Evolutionary conservation across 2,888 invertebrate genomes (phyloP).

Genomic region (Stratiomys singularior): DNA sequence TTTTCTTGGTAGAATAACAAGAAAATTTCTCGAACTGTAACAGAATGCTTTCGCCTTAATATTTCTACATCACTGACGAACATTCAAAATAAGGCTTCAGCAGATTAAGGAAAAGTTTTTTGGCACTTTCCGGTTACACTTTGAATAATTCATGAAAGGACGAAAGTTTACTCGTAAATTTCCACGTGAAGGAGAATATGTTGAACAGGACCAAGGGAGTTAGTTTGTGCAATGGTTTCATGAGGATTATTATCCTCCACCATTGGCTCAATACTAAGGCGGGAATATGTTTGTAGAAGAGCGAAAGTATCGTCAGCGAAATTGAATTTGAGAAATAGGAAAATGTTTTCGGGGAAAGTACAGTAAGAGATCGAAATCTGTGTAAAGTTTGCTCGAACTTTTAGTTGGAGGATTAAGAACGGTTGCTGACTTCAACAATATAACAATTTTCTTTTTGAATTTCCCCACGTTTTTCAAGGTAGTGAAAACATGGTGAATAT

Average conservation of each 20-base stretch:
- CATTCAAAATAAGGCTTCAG: background rate
- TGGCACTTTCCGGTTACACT: constrained; percentile 39
- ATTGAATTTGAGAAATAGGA: background rate
- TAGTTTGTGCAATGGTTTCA: background rate
- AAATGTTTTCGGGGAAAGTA: background rate
- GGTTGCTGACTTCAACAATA: background rate
- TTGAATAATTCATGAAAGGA: constrained; percentile 41
- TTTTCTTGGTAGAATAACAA: too few relatives aligned
- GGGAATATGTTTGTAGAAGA: background rate
- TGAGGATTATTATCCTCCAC: background rate
- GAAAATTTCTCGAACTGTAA: too few relatives aligned
- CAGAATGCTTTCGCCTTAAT: too few relatives aligned
- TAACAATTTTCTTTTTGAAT: background rate
- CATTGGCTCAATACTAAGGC: background rate
- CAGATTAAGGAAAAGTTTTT: constrained; percentile 39
- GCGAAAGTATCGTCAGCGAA: background rate
- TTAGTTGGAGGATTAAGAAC: background rate
- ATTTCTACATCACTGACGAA: too few relatives aligned
- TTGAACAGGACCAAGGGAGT: background rate
- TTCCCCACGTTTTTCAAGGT: background rate
- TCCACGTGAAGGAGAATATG: background rate
- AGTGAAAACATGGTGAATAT: background rate
- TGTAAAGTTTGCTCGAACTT: background rate
- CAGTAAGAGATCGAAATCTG: background rate
- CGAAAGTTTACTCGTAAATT: constrained; percentile 45